Base-by-base conservation (phyloP, 2,888 invertebrate genomes). In the Pemphredon lugubris region DNA sequence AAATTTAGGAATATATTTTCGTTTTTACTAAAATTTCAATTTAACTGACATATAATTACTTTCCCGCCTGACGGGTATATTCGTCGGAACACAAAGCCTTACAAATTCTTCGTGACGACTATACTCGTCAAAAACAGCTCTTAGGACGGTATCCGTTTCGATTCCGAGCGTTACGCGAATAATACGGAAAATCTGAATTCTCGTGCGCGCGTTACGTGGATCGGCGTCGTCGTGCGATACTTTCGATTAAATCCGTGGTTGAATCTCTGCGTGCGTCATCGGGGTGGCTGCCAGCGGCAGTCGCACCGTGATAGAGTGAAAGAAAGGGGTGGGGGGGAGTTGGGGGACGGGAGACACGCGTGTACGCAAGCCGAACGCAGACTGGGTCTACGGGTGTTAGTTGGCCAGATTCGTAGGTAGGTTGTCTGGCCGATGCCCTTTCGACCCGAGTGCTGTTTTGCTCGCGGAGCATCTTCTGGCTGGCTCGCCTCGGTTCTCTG, bases 371-470 rank as follows among this genome's bases (percentile, higher is more conserved):
- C 64, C 55, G 45, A 69, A 63, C 59, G 73, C 65, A 42, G 71
- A 67, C 67, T 70, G 58, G 77, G 53, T 58, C 50, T 54, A 47
- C 50, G 11, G 48, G 69, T 75, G 69, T 70, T 71, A 73, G 83
- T 82, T 81, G 73, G 83, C 84, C 79, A 73, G 74, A 79, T 77
- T 79, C 73, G 70, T 82, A 79, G 84, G 65, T 76, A 76, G 76
- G 80, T 75, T 76, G 83, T 83, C 84, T 82, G 84, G 79, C 82
- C 81, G 77, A 83, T 84, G 83, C 79, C 81, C 80, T 80, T 79
- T 80, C 77, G 82, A 84, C 82, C 83, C 68, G 65, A 68, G 51
- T 16, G 58, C 73, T 69, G 63, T 77, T 77, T 76, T 47, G 32
- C 68, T 67, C 55, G 42, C 60, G 58, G 37, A 54, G 51, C 7